A percentile compares a stretch with the other conserved stretches of the same genome.
Conservation (phyloP, 1,140 invertebrate genomes). For the Trinorchestia longiramus region DNA sequence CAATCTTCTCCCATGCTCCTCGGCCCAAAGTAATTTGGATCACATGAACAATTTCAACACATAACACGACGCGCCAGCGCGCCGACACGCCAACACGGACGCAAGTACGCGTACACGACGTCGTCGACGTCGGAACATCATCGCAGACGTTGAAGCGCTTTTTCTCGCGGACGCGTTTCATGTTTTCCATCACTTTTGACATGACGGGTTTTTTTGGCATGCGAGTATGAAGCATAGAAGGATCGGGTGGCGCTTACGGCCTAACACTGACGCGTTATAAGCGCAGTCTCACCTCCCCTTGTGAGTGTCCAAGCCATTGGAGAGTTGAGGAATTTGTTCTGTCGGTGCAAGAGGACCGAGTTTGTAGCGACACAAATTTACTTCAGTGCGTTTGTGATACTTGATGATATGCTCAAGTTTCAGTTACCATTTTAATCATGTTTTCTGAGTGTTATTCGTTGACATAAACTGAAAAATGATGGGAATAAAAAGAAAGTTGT, state of each 20-base stretch:
- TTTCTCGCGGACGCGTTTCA: conserved; percentile 48
- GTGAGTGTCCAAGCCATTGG: background rate
- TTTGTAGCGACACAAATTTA: background rate
- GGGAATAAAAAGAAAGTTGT: too few species aligned
- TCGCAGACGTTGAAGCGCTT: conserved; percentile 41
- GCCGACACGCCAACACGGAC: background rate
- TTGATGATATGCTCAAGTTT: too few species aligned
- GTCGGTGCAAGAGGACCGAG: background rate
- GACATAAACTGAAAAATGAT: too few species aligned
- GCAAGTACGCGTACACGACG: background rate
- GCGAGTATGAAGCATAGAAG: conserved; percentile 34
- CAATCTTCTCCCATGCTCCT: background rate
- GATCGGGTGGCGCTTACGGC: conserved; percentile 9
- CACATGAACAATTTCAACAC: conserved; percentile 25
- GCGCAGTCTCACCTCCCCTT: background rate
- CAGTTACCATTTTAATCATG: too few species aligned
- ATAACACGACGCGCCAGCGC: conserved; percentile 19
- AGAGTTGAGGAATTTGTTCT: background rate
- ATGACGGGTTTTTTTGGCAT: conserved; percentile 4
- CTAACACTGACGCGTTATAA: background rate
- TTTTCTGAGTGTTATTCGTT: too few species aligned
- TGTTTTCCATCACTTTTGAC: conserved; percentile 43
- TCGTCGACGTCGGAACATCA: background rate
- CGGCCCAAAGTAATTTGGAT: conserved; percentile 36
- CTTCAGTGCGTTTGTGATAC: background rate